A percentile compares a stretch with the other conserved stretches of the same genome.
These are phyloP conservation scores for Eremobia ochroleuca DNA, from an alignment of 2,888 invertebrate genomes.

Conservation along the genomic window DNA sequence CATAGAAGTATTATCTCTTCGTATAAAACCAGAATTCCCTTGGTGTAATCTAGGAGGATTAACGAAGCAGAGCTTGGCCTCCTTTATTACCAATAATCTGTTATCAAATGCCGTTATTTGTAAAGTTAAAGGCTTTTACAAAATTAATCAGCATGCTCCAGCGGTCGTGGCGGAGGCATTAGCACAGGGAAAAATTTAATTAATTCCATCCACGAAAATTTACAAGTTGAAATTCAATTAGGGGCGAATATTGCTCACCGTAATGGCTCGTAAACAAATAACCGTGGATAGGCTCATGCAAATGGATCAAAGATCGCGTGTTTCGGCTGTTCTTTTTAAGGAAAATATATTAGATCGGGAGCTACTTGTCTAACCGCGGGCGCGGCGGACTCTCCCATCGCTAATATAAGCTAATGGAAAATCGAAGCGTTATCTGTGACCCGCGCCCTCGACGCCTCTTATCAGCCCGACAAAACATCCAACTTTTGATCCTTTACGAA, in stretches of 20 bases:
- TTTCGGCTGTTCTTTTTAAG: constrained; percentile 86
- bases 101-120: constrained; percentile 77
- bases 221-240: constrained; percentile 88
- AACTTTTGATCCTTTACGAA: constrained; percentile 90
- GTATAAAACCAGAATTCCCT: constrained; percentile 20
- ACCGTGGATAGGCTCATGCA: constrained; percentile 82
- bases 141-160: constrained; percentile 80
- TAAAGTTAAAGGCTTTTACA: constrained; percentile 82
- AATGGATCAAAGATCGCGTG: constrained; percentile 90
- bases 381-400: constrained; percentile 86
- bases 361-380: constrained; percentile 82
- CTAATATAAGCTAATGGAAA: constrained; percentile 90
- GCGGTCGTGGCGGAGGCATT: constrained; percentile 73
- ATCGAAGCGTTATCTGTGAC: constrained; percentile 89
- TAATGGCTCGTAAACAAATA: constrained; percentile 88
- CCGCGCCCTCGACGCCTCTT: constrained; percentile 70
- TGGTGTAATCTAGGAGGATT: constrained; percentile 26
- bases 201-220: constrained; percentile 86
- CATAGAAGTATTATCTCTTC: constrained; percentile 9
- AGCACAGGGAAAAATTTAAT: constrained; percentile 83
- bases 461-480: constrained; percentile 75
- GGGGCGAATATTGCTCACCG: constrained; percentile 83
- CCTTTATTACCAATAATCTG: constrained; percentile 70
- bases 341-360: constrained; percentile 88
- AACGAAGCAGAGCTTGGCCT: constrained; percentile 59